Conservation (phyloP, 2,888 invertebrate genomes). For the Ceramica pisi region DNA sequence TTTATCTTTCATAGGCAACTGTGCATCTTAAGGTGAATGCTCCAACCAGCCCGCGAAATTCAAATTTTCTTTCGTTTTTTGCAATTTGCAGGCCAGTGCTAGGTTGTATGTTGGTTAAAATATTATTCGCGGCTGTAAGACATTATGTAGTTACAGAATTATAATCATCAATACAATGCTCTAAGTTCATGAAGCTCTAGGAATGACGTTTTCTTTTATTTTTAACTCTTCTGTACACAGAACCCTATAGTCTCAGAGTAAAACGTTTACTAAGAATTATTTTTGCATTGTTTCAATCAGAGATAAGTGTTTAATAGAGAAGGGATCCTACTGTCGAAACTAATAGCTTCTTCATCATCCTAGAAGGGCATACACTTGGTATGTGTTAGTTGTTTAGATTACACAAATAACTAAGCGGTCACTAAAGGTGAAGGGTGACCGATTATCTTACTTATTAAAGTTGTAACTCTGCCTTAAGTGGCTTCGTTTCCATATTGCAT, state of each 20-base stretch:
- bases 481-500: constrained; percentile 9
- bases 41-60: too few relatives aligned
- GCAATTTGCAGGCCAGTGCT: too few relatives aligned
- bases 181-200: too few relatives aligned
- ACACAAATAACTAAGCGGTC: constrained; percentile 23
- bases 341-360: not conserved
- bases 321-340: not conserved
- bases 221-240: not conserved
- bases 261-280: not conserved
- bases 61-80: too few relatives aligned
- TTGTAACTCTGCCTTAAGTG: constrained; percentile 1
- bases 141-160: too few relatives aligned
- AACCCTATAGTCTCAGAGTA: not conserved
- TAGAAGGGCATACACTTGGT: constrained; percentile 22
- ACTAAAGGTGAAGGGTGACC: constrained; percentile 47
- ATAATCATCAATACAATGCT: too few relatives aligned
- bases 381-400: constrained; percentile 12
- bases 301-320: not conserved
- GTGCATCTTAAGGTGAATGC: not conserved
- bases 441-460: constrained; percentile 14
- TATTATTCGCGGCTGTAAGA: too few relatives aligned
- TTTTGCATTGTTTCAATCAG: not conserved
- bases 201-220: too few relatives aligned
- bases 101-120: too few relatives aligned
- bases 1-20: not conserved